These are phyloP conservation scores for Gnatocerus cornutus DNA, from an alignment of 2,888 invertebrate genomes.

Conservation along the genomic window DNA sequence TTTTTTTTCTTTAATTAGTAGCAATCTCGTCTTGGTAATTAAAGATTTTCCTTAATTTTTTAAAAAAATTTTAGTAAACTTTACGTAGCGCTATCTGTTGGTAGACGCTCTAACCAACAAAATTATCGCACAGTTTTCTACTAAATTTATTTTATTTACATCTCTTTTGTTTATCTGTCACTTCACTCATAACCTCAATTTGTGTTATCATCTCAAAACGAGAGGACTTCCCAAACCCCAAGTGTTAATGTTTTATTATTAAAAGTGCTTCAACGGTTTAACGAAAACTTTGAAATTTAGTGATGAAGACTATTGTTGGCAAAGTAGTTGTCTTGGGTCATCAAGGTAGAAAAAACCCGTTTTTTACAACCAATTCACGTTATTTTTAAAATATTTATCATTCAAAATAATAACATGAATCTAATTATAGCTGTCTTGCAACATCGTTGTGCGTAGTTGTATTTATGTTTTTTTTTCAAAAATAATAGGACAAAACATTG, in stretches of 20 bases:
- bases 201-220: too few relatives aligned
- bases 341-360: slow-evolving; percentile 75
- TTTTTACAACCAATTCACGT: neutral
- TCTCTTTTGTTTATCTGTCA: too few relatives aligned
- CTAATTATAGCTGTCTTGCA: neutral
- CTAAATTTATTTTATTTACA: too few relatives aligned
- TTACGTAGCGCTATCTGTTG: too few relatives aligned
- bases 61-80: too few relatives aligned
- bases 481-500: too few relatives aligned
- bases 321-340: slow-evolving; percentile 91
- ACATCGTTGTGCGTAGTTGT: neutral
- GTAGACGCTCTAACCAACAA: too few relatives aligned
- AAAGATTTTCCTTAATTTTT: too few relatives aligned
- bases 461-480: neutral
- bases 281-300: neutral
- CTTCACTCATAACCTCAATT: too few relatives aligned
- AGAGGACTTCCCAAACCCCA: neutral
- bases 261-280: neutral
- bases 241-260: neutral
- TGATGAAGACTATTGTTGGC: slow-evolving; percentile 85
- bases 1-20: too few relatives aligned
- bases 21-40: too few relatives aligned
- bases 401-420: neutral
- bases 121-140: too few relatives aligned
- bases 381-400: neutral